phyloP scores from a whole-genome alignment of 1,140 invertebrate genomes.

The Drosophila ohnishii region DNA sequence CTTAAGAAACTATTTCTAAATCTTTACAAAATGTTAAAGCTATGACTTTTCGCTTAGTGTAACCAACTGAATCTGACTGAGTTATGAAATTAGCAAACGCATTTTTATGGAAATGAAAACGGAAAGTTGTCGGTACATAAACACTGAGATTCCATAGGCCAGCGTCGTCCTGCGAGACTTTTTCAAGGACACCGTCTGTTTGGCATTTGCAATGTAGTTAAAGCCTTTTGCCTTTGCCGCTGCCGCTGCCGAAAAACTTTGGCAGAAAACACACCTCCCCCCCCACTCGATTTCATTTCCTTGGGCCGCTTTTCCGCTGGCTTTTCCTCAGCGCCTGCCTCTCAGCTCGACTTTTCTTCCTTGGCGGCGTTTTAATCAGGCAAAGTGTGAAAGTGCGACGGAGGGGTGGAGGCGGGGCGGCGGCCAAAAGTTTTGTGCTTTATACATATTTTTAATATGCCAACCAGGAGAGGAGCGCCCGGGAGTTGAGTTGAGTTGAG shows the following conservation, averaged over 20 bases:
- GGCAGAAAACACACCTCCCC: slow-evolving; percentile 15
- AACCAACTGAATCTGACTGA: slow-evolving; percentile 18
- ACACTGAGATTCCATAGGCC: slow-evolving; percentile 44
- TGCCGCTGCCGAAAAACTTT: slow-evolving; percentile 60
- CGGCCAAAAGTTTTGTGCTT: slow-evolving; percentile 49
- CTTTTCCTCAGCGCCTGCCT: slow-evolving; percentile 10
- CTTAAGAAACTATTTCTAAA: no score
- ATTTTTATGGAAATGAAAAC: slow-evolving; percentile 74
- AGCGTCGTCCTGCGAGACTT: slow-evolving; percentile 47
- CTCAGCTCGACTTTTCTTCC: slow-evolving; percentile 5
- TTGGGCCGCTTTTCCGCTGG: slow-evolving; percentile 27
- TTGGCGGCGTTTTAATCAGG: slow-evolving; percentile 57
- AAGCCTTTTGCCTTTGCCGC: slow-evolving; percentile 62
- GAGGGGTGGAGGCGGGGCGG: background rate
- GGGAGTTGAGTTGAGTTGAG: slow-evolving; percentile 11
- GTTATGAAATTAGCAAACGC: slow-evolving; percentile 78
- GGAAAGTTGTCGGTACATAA: slow-evolving; percentile 59
- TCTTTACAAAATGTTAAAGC: background rate
- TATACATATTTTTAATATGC: slow-evolving; percentile 63
- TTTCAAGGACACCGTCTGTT: slow-evolving; percentile 78
- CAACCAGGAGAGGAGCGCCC: slow-evolving; percentile 31
- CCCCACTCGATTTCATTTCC: slow-evolving; percentile 21
- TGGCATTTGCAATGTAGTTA: slow-evolving; percentile 73
- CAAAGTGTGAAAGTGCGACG: slow-evolving; percentile 59
- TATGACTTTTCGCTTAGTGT: background rate